phyloP scores from a whole-genome alignment of 2,888 invertebrate genomes.

The Thymelicus acteon region DNA sequence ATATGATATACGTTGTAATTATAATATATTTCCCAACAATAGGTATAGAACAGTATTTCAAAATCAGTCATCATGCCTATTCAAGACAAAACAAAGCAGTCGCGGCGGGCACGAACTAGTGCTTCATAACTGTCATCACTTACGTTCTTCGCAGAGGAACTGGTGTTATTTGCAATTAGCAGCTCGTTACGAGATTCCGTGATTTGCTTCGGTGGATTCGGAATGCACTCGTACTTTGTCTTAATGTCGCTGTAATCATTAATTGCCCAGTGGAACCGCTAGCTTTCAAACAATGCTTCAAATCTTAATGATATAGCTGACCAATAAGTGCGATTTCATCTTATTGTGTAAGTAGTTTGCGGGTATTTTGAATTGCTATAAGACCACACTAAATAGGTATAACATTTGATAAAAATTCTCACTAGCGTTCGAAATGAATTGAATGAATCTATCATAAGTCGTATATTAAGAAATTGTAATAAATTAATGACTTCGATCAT shows the following conservation, averaged over 20 bases:
- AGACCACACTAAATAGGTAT: too few relatives aligned
- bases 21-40: too few relatives aligned
- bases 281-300: constrained; percentile 1
- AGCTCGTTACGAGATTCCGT: constrained; percentile 28
- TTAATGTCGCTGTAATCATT: constrained; percentile 10
- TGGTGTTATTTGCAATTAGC: constrained; percentile 30
- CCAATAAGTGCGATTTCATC: background rate
- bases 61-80: too few relatives aligned
- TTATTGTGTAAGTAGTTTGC: background rate
- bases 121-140: constrained; percentile 26
- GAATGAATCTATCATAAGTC: too few relatives aligned
- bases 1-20: too few relatives aligned
- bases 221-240: constrained; percentile 22
- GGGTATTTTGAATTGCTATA: background rate
- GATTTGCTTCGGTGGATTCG: constrained; percentile 27
- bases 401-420: too few relatives aligned
- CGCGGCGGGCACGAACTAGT: background rate
- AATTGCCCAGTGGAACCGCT: constrained; percentile 8
- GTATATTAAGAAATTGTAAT: too few relatives aligned
- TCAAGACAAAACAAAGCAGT: background rate
- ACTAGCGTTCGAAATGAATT: too few relatives aligned
- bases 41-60: too few relatives aligned
- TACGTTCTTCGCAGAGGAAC: constrained; percentile 12
- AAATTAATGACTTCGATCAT: too few relatives aligned
- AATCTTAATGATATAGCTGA: background rate